Evolutionary conservation across 1,140 invertebrate species (phyloP), one percentile per base, ranked within the genome.

Genomic region (Archivesica marissinica): DNA sequence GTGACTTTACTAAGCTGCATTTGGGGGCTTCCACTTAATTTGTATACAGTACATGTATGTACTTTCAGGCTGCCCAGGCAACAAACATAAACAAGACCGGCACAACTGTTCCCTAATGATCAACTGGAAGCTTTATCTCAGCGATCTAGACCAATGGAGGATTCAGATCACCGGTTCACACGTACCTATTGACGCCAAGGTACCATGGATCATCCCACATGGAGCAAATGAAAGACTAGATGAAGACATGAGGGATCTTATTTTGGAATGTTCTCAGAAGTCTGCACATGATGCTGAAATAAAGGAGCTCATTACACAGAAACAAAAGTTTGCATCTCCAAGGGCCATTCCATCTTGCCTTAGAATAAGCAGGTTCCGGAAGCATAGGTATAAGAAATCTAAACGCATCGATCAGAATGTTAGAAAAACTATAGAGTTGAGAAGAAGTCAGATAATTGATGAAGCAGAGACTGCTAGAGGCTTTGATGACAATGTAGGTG

Each of bases 101-200:
- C 91, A 92, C 59, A 92, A 91, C 84, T 92, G 91, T 64, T 87
- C 85, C 15, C 72, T 92, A 13, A 87, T 92, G 88, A 47, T 92
- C 2, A 91, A 90, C 38, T 86, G 91, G 70, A 92, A 92, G 59
- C 80, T 92, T 13, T 91, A 87, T 61, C 83, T 92, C 0, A 90
- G 89, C 79, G 89, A 92, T 59, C 72, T 91, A n/a, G 86, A 87
- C n/a, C 77, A 87, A 74, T 92, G 91, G 91, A 77, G 89, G 11
- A 87, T 92, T n/a, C 87, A 91, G 35, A 88, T 92, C 54, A 90
- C 88, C 28, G 90, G 90, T 0, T 77, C 61, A 7, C 90, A 91
- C 70, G 87, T 92, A 3, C 89, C 90, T 4, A 41, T 86, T 20
- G 88, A 86, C 9, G 86, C 86, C 17, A 59, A 47, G 6, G 35